Base-by-base conservation (phyloP, 2,113 vertebrate genomes). In the Phocoena sinus region DNA sequence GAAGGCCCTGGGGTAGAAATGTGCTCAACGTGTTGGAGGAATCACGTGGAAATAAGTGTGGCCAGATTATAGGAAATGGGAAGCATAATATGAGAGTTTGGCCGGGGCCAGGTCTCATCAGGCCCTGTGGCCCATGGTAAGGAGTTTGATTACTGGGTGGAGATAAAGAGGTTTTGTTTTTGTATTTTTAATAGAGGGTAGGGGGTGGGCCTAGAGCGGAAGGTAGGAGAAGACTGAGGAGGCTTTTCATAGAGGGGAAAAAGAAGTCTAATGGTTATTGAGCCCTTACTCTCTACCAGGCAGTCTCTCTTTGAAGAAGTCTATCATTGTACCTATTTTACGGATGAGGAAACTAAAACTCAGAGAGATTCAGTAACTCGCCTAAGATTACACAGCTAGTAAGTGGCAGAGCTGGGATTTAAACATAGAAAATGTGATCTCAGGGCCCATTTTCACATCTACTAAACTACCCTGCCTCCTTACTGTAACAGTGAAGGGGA, bases 1-100 rank as follows among this genome's bases (percentile, higher is more conserved):
- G 33, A 65, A 44, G 26, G 6, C 11, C 31, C 87, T 53, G n/a
- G 2, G 31, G 36, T 58, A 4, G 33, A 87, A 58, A 44, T 71
- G 0, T 80, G 53, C 60, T 31, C 41, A 58, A 12, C 5, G 0
- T 14, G 1, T 36, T 76, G 50, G 71, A 93, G 31, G 33, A 44
- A 60, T 21, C 20, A 15, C 0, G 0, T 18, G 28, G n/a, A 80
- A 5, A 38, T 21, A 17, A n/a, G 8, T 15, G 3, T 67, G n/a
- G 53, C 4, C n/a, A 4, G 12, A 47, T 0, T 67, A 36, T 2
- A 44, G 70, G 21, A 83, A 79, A 70, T 0, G 2, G 38, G 38
- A 44, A n/a, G 5, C 2, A 18, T 3, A 41, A 41, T 6, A 28
- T 5, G 31, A 83, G n/a, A 56, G 8, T 13, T 23, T 33, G 17